Conservation (phyloP, 2,888 invertebrate species). For the Saturnia japonica region DNA sequence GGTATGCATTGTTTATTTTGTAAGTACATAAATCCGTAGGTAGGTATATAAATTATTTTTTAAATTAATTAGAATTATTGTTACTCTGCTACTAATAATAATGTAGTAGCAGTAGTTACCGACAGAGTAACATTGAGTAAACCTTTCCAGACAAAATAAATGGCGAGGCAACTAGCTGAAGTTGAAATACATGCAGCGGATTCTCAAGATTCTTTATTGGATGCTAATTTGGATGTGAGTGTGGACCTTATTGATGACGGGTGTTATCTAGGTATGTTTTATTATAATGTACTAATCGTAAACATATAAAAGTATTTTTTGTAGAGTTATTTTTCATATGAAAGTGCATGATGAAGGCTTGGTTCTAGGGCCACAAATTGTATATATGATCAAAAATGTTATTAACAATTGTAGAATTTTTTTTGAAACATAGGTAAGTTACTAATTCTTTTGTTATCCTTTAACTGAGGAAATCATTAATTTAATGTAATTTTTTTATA, state of each 20-base stretch:
- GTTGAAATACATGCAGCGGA: constrained; percentile 64
- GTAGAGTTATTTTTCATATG: not conserved
- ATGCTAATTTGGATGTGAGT: constrained; percentile 59
- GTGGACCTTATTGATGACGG: constrained; percentile 71
- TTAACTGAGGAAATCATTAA: too few relatives aligned
- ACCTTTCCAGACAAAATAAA: constrained; percentile 28
- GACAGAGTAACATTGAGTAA: not conserved
- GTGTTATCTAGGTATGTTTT: constrained; percentile 60
- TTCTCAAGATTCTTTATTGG: constrained; percentile 40
- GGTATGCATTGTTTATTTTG: not conserved
- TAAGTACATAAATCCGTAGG: not conserved
- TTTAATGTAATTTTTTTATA: too few relatives aligned
- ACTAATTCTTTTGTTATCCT: too few relatives aligned
- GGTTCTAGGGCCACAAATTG: too few relatives aligned
- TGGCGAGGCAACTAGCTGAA: constrained; percentile 67
- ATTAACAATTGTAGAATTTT: too few relatives aligned
- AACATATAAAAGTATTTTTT: not conserved
- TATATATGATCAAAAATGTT: too few relatives aligned
- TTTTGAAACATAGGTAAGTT: too few relatives aligned
- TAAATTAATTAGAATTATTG: not conserved
- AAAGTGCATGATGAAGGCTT: not conserved
- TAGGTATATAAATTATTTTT: not conserved
- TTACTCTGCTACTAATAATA: not conserved
- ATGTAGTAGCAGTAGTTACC: not conserved
- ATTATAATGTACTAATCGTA: not conserved